These are phyloP conservation scores for Thyatira batis DNA, from an alignment of 2,888 invertebrate species.

Conservation along the genomic window DNA sequence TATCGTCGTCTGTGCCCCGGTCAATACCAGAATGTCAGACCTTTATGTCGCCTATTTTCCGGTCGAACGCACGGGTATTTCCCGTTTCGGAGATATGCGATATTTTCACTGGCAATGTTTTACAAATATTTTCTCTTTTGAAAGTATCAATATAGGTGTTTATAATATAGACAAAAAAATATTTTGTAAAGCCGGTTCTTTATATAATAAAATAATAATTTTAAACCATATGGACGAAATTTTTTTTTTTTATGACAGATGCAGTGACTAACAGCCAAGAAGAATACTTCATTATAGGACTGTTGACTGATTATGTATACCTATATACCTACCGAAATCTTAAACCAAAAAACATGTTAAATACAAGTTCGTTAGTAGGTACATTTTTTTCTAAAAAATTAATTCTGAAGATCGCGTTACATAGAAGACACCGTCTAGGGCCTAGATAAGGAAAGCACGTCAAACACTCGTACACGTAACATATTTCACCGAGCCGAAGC, in stretches of 20 bases:
- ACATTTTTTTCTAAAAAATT: no score
- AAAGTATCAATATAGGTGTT: conserved; percentile 12
- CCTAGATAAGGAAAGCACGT: conserved; percentile 34
- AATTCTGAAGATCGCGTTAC: not conserved
- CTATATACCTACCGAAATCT: no score
- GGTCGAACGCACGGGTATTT: conserved; percentile 70
- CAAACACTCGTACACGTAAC: conserved; percentile 48
- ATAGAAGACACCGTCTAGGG: not conserved
- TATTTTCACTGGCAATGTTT: conserved; percentile 63
- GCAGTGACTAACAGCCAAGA: no score
- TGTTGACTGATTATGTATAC: no score
- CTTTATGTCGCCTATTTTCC: conserved; percentile 80
- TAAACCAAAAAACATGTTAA: no score
- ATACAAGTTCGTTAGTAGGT: no score
- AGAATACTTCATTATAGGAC: no score
- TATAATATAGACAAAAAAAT: not conserved
- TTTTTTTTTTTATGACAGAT: no score
- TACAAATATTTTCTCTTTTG: conserved; percentile 44
- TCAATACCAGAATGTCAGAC: conserved; percentile 66
- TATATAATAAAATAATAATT: no score
- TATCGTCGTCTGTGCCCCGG: conserved; percentile 62
- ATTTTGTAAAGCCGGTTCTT: not conserved
- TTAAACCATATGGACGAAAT: no score
- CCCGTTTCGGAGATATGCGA: conserved; percentile 62
- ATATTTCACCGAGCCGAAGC: conserved; percentile 55